Conservation (phyloP, 2,797 vertebrate genomes). For the Mus spretus region DNA sequence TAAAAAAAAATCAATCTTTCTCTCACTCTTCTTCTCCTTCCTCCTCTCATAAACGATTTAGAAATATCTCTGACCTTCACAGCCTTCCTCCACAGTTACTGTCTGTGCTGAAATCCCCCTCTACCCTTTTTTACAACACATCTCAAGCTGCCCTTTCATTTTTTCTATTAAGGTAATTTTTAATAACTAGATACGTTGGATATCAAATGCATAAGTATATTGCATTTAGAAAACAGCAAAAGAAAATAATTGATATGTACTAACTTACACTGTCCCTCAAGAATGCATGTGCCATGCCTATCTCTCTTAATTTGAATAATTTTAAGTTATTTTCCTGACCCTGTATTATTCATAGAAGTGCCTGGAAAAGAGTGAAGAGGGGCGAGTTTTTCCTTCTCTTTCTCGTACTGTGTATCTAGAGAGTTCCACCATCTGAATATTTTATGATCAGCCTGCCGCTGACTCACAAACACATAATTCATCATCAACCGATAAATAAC, state of each 20-base stretch:
- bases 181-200: not conserved
- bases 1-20: not conserved
- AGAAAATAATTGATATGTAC: not conserved
- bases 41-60: not conserved
- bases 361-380: not conserved
- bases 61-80: not conserved
- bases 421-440: slow-evolving; percentile 49
- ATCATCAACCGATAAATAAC: slow-evolving; percentile 23
- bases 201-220: not conserved
- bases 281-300: not conserved
- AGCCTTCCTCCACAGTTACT: not conserved
- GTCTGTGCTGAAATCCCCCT: not conserved
- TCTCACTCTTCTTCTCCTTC: not conserved
- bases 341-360: not conserved
- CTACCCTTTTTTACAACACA: not conserved
- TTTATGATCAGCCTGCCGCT: not conserved
- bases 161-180: not conserved
- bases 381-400: not conserved
- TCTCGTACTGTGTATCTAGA: not conserved
- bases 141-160: not conserved
- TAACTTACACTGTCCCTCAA: not conserved
- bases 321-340: not conserved
- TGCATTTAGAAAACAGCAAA: not conserved
- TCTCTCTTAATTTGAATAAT: slow-evolving; percentile 37
- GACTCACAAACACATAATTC: slow-evolving; percentile 46